A percentile compares a stretch with the other conserved stretches of the same genome.
These are phyloP conservation scores for Amyelois transitella DNA, from an alignment of 1,140 invertebrate species.

Conservation along the genomic window DNA sequence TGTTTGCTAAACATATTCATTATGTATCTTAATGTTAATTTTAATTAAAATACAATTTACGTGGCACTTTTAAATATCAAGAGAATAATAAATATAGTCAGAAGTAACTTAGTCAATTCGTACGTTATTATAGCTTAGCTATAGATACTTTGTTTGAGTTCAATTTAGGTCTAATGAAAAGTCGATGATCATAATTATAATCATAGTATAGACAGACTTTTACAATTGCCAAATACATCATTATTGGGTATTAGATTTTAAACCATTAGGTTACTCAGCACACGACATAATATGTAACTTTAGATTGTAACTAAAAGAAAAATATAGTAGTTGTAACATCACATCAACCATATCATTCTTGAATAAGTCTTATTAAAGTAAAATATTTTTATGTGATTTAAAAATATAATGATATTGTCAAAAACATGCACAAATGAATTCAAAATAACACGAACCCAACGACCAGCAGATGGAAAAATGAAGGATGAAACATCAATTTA, in stretches of 20 bases:
- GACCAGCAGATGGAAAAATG: background rate
- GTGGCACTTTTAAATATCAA: slow-evolving; percentile 3
- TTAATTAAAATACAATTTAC: background rate
- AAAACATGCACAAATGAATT: slow-evolving; percentile 7
- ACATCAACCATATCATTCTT: slow-evolving; percentile 56
- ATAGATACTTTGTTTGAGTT: slow-evolving; percentile 19
- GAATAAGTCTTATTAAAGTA: slow-evolving; percentile 24
- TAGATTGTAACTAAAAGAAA: background rate
- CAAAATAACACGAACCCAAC: background rate
- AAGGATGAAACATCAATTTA: slow-evolving; percentile 1
- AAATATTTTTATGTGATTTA: slow-evolving; percentile 14
- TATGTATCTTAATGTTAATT: slow-evolving; percentile 2
- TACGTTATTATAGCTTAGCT: slow-evolving; percentile 48
- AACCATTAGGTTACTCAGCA: background rate
- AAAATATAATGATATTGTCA: slow-evolving; percentile 8
- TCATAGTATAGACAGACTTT: slow-evolving; percentile 11
- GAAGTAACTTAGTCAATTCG: slow-evolving; percentile 49
- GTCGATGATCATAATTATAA: background rate
- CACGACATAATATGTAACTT: too few relatives aligned
- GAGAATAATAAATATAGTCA: slow-evolving; percentile 2
- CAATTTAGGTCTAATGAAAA: slow-evolving; percentile 6
- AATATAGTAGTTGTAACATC: slow-evolving; percentile 14
- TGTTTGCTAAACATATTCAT: background rate
- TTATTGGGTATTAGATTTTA: slow-evolving; percentile 5
- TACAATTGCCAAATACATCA: slow-evolving; percentile 26